Conservation (phyloP, 2,888 invertebrate genomes). For the Cephus spinipes region DNA sequence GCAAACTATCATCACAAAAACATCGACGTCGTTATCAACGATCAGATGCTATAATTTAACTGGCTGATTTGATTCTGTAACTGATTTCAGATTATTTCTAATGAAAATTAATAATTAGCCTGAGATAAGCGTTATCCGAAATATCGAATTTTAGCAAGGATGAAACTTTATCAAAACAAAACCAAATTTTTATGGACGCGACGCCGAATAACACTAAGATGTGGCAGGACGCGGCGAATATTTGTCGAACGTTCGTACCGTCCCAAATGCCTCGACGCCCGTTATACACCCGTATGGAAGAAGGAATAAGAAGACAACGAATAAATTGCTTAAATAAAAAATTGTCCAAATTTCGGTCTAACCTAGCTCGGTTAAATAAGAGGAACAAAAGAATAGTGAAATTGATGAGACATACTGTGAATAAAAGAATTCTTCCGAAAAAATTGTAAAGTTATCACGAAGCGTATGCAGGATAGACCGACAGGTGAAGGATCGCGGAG, state of each 20-base stretch:
- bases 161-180: background rate
- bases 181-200: background rate
- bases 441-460: background rate
- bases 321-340: background rate
- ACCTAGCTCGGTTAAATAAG: background rate
- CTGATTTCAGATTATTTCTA: background rate
- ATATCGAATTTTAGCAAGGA: background rate
- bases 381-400: constrained; percentile 13
- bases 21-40: background rate
- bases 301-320: background rate
- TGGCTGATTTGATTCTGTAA: background rate
- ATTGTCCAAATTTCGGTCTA: background rate
- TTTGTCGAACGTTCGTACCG: background rate
- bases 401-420: constrained; percentile 20
- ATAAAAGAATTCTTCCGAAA: background rate
- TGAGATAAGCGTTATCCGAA: background rate
- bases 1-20: background rate
- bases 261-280: background rate
- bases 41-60: background rate
- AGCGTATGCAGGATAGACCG: background rate
- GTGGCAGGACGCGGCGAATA: background rate
- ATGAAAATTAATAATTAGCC: background rate
- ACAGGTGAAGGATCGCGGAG: constrained; percentile 1
- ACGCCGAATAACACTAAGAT: background rate
- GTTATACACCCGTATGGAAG: constrained; percentile 17